phyloP scores from a whole-genome alignment of 1,140 invertebrate species.

The Wiebesia pumilae region DNA sequence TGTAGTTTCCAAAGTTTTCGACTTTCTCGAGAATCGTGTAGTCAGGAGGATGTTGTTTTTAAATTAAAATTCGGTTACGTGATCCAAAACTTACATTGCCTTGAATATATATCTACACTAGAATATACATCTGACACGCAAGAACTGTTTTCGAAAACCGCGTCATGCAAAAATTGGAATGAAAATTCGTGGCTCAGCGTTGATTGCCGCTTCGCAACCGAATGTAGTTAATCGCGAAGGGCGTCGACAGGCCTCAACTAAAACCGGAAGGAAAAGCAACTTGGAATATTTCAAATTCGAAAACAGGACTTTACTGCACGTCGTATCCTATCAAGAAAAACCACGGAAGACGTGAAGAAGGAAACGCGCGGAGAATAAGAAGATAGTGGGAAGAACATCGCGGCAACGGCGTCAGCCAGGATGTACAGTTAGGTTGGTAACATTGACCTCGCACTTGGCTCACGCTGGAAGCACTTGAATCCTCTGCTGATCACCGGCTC shows the following conservation, averaged over 20 bases:
- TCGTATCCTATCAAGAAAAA: background rate
- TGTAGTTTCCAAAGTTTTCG: background rate
- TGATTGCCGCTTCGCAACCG: background rate
- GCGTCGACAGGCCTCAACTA: background rate
- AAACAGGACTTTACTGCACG: background rate
- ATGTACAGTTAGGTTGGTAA: conserved; percentile 46
- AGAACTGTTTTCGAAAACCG: background rate
- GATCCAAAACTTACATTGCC: conserved; percentile 5
- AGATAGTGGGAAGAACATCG: conserved; percentile 21
- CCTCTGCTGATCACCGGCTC: background rate
- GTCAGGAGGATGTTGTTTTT: background rate
- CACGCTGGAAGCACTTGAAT: background rate
- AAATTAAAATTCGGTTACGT: background rate
- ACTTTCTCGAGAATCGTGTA: background rate
- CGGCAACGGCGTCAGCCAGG: background rate
- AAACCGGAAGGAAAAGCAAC: background rate
- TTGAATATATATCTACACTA: too few species aligned
- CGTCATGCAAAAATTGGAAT: background rate
- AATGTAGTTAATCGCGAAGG: background rate
- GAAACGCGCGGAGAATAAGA: background rate
- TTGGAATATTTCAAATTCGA: background rate
- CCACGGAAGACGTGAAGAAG: background rate
- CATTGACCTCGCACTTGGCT: conserved; percentile 36
- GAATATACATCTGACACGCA: conserved; percentile 3
- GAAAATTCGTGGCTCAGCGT: background rate